Base-by-base conservation (phyloP, 2,888 invertebrate genomes). In the Portevinia maculata region DNA sequence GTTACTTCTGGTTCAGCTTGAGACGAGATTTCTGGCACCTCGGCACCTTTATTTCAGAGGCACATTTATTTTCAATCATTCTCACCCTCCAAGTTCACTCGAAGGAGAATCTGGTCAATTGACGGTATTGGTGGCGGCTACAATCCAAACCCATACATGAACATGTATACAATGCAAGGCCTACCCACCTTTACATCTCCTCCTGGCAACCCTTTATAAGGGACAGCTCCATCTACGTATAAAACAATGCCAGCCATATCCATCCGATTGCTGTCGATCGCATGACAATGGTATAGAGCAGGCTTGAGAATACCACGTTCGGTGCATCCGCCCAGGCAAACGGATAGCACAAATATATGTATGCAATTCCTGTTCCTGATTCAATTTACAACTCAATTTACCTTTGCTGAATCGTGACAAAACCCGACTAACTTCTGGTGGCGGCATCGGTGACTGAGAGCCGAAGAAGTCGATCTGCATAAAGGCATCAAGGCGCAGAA, bases 311-410 rank as follows among this genome's bases (percentile, higher is more conserved):
- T 73, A 24, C 55, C 34, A 34, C 67, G 44, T 67, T 50, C n/a
- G 50, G 37, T 19, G 74, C 74, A 62, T 55, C 48, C 34, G 30
- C 55, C 32, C 13, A 41, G 13, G 19, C 24, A 52, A 52, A 57
- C 15, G 64, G 53, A 57, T 69, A 62, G 17, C 73, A 55, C 19
- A 44, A 59, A 44, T 24, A 39, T 5, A n/a, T 24, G 5, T 34
- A 55, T 44, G 74, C 64, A 65, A 65, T 81, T 70, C 55, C 75
- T 65, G 81, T 75, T 81, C 76, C 70, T 75, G 59, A 75, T 41
- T 76, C 81, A 71, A 70, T 81, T 81, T 81, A 81, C 81, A 81
- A 81, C 81, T 81, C 76, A 81, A 81, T 81, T 81, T 71, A 71
- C 64, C 28, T 71, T 64, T 65, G 60, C 60, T 21, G 70, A 81